Evolutionary conservation across 1,140 invertebrate genomes (phyloP).

Genomic region (Tetramorium alpestre): DNA sequence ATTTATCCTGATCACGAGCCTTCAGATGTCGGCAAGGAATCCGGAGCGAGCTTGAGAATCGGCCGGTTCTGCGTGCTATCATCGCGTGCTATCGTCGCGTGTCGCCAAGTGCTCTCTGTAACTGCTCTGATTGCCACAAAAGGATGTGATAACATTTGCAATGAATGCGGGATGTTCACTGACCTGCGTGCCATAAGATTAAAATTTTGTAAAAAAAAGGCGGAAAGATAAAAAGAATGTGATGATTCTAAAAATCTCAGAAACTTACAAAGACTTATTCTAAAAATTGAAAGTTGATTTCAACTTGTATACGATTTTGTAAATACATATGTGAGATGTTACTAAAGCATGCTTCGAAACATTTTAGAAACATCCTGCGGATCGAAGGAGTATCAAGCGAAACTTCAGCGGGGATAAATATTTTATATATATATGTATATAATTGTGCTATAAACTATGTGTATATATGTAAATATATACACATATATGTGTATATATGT

Average conservation of each 20-base stretch:
- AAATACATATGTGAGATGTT: not conserved
- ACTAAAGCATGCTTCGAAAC: not conserved
- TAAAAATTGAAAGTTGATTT: not conserved
- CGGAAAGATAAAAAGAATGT: not conserved
- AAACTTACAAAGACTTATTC: slow-evolving; percentile 10
- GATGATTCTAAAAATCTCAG: not conserved
- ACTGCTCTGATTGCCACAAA: slow-evolving; percentile 38
- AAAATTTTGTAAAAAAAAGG: slow-evolving; percentile 7
- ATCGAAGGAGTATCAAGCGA: not conserved
- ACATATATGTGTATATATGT: slow-evolving; percentile 25
- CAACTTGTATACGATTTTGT: not conserved
- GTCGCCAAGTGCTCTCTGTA: slow-evolving; percentile 37
- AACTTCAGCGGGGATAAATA: slow-evolving; percentile 4
- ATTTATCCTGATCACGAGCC: slow-evolving; percentile 74
- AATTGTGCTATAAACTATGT: not conserved
- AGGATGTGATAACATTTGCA: slow-evolving; percentile 52
- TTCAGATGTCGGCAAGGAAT: slow-evolving; percentile 67
- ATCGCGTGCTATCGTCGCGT: not conserved
- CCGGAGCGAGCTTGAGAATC: slow-evolving; percentile 39
- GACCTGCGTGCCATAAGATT: not conserved
- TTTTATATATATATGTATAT: slow-evolving; percentile 50
- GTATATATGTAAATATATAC: not conserved
- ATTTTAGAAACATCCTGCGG: not conserved
- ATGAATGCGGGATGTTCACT: not conserved
- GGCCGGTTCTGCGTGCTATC: not conserved